Base-by-base conservation (phyloP, 2,888 invertebrate species). In the Drosophila lacicola region DNA sequence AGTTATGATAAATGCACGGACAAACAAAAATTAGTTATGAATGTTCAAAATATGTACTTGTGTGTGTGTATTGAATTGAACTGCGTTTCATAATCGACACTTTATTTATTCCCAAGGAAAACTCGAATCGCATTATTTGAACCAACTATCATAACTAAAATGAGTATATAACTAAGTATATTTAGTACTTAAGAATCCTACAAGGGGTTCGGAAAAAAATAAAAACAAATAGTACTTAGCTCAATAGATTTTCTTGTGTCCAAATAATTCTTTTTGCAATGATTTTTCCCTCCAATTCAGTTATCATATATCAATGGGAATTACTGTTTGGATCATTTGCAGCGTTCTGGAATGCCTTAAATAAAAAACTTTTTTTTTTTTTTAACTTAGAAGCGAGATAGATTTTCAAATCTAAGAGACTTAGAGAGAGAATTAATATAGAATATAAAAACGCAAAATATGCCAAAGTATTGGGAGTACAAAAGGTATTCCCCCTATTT, bases 71-170 rank as follows among this genome's bases (percentile, higher is more conserved):
- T 58, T 33, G 37, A 51, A 29, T 34, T 21, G 37, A 46, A 34
- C 41, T 25, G 34, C 33, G n/a, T 45, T 33, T 33, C 45, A 44
- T 21, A 46, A 39, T 44, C 25, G 25, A 39, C 25, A 11, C 11
- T 37, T 61, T 44, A 44, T 33, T 44, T 29, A 49, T 50, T 54
- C 14, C 34, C 17, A 37, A 44, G 37, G 14, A 69, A 44, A 50
- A 39, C 25, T 37, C 9, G 0, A 63, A 45, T 33, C 33, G 1
- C 14, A 47, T 34, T 49, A 45, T 29, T 39, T 47, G 46, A 62
- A 36, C 13, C 55, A 62, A 55, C 49, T 66, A 37, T 33, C 19
- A n/a, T 25, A 63, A 37, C 6, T 45, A 51, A 63, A 63, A 63
- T 49, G 25, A 14, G n/a, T 63, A 36, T 37, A 25, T 47, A 49